A percentile compares a stretch with the other conserved stretches of the same genome.
Conservation (phyloP, 23 tunicate genomes). For the Oikopleura vanhoeffeni region DNA sequence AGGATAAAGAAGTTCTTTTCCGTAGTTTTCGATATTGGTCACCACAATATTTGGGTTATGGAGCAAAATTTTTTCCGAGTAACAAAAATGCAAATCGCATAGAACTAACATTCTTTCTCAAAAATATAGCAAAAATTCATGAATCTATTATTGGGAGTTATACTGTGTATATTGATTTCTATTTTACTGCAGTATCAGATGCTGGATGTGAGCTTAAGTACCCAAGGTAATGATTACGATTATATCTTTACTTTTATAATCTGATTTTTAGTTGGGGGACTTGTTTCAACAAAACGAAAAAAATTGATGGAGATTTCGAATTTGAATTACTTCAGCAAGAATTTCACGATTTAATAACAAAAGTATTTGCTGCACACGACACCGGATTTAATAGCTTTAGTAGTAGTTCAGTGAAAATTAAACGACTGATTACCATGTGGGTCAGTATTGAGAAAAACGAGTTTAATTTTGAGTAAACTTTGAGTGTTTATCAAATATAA, state of each 20-base stretch:
- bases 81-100: not conserved
- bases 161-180: too few relatives aligned
- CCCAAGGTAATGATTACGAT: too few relatives aligned
- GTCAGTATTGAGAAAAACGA: too few relatives aligned
- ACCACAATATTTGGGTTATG: not conserved
- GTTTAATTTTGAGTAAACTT: too few relatives aligned
- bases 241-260: too few relatives aligned
- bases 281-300: not conserved
- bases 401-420: not conserved
- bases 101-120: not conserved
- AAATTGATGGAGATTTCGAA: not conserved
- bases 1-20: not conserved
- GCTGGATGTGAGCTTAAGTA: not conserved
- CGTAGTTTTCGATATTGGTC: not conserved
- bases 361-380: not conserved
- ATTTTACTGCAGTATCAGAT: too few relatives aligned
- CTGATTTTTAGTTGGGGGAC: too few relatives aligned
- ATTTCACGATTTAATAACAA: not conserved
- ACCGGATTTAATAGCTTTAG: not conserved
- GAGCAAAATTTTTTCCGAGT: not conserved
- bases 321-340: not conserved
- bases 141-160: too few relatives aligned
- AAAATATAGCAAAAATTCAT: too few relatives aligned
- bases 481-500: too few relatives aligned
- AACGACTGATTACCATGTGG: not conserved